phyloP scores from a whole-genome alignment of 2,113 vertebrate genomes.

The Onychostoma macrolepis region DNA sequence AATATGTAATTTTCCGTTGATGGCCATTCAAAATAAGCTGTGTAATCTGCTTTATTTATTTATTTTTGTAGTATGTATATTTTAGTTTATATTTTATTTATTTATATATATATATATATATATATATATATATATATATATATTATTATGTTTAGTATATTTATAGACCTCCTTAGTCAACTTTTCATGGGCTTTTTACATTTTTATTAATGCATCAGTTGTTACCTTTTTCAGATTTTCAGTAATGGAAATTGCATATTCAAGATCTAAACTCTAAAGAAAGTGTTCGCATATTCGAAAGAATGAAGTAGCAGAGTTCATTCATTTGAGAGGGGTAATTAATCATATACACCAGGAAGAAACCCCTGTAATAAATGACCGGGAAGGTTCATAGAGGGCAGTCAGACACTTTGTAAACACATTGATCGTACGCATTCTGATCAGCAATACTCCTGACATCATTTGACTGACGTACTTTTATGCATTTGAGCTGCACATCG shows the following conservation, averaged over 20 bases:
- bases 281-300: background rate
- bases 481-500: background rate
- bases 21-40: background rate
- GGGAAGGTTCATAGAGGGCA: slow-evolving; percentile 23
- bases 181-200: background rate
- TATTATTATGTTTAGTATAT: background rate
- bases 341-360: background rate
- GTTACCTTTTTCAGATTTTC: background rate
- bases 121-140: no score
- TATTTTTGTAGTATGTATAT: background rate
- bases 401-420: slow-evolving; percentile 3
- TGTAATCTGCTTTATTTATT: no score
- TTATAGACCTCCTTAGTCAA: background rate
- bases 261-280: background rate
- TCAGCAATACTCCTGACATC: slow-evolving; percentile 21
- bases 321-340: slow-evolving; percentile 29
- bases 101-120: no score
- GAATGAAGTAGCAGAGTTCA: background rate
- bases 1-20: background rate
- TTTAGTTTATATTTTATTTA: background rate
- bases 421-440: slow-evolving; percentile 44
- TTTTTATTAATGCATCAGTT: background rate
- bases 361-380: slow-evolving; percentile 40
- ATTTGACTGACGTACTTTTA: background rate
- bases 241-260: background rate